Evolutionary conservation across 1,140 invertebrate species (phyloP).

Genomic region (Tigriopus japonicus): DNA sequence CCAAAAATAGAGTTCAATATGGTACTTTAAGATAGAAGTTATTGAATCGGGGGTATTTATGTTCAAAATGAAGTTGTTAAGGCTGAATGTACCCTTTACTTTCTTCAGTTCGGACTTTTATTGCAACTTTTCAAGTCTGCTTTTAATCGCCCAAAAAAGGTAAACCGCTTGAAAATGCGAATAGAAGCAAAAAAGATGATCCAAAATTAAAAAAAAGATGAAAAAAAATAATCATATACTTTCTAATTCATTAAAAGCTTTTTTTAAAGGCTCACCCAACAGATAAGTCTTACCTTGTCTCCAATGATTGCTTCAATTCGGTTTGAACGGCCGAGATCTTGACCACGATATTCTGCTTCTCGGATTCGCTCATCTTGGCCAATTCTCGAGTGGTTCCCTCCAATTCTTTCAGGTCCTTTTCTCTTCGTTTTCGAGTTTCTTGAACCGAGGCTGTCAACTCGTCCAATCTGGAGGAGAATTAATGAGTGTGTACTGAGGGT

Average conservation of each 20-base stretch:
- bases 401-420: not conserved
- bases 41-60: too few relatives aligned
- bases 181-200: too few relatives aligned
- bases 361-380: not conserved
- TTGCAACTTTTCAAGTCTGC: too few relatives aligned
- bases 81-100: too few relatives aligned
- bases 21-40: too few relatives aligned
- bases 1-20: too few relatives aligned
- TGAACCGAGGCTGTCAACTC: not conserved
- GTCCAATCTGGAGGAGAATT: not conserved
- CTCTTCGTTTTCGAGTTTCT: not conserved
- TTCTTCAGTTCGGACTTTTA: too few relatives aligned
- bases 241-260: not conserved
- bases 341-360: not conserved
- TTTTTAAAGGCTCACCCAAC: too few relatives aligned
- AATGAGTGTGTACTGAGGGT: too few relatives aligned
- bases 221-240: not conserved
- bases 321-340: not conserved
- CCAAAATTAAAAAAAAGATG: not conserved
- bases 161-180: too few relatives aligned
- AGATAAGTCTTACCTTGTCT: not conserved
- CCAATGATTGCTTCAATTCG: not conserved
- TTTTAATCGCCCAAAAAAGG: too few relatives aligned
- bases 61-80: too few relatives aligned
- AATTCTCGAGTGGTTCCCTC: not conserved